Evolutionary conservation across 2,797 vertebrate genomes (phyloP), one percentile per base, ranked within the genome.

Genomic region (Pangasius mekongensis): DNA sequence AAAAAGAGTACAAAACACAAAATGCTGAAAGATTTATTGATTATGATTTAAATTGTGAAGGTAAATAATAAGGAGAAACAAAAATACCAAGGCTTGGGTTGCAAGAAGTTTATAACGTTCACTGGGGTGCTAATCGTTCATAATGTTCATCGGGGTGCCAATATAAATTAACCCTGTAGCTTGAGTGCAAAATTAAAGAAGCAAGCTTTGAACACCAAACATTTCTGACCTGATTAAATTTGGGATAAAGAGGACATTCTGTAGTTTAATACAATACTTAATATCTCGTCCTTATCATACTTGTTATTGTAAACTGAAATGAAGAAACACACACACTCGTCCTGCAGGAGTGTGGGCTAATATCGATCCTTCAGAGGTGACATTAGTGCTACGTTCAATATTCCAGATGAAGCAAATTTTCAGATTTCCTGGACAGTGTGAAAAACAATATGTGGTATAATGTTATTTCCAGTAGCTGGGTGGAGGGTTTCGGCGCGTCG

Each of bases 351-450:
- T 43, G 58, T 43, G 13, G 36, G 36, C 36, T 43, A 13, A 43
- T 83, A 83, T 83, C 1, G 80, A 62, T 83, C 80, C 24, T 30
- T 47, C 49, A 60, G 67, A 58, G 84, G 84, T 76, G 71, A 76
- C 43, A 49, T 64, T 49, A 77, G 52, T 58, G 71, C 67, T 36
- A 33, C 3, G 33, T 76, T 62, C 58, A 54, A 77, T 64, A 66
- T n/a, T 47, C 24, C 33, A 33, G 56, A 62, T 78, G 14, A 30
- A 78, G 39, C n/a, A 36, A n/a, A 67, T 80, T 86, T 80, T 69
- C 43, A 36, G 10, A 56, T 56, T 86, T 86, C 76, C 76, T 80
- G 76, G 74, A 86, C 62, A n/a, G 52, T 54, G 24, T 80, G 85
- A 80, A 86, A 86, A 54, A 33, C 16, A 39, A 86, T 78, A 30